These are phyloP conservation scores for Hafferia zeledoni DNA, from an alignment of 2,797 vertebrate species.

Conservation along the genomic window DNA sequence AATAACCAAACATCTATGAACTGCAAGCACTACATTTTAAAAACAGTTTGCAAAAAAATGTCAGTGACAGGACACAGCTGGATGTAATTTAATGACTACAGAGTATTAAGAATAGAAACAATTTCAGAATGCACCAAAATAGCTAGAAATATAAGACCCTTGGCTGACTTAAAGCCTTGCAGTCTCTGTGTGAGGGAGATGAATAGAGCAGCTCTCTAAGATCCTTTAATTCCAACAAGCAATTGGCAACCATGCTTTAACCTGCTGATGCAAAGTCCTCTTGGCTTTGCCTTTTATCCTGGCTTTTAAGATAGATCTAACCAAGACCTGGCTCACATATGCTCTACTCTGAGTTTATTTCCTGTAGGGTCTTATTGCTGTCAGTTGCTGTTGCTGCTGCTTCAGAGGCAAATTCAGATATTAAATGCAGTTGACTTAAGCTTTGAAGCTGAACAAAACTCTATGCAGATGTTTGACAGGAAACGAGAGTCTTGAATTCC, in stretches of 20 bases:
- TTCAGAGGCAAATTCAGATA: slow-evolving; percentile 46
- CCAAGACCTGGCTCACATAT: slow-evolving; percentile 51
- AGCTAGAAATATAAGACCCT: slow-evolving; percentile 29
- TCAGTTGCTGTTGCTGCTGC: slow-evolving; percentile 11
- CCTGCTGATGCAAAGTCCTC: background rate
- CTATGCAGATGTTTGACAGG: slow-evolving; percentile 33
- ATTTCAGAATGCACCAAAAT: slow-evolving; percentile 45
- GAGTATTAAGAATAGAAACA: slow-evolving; percentile 43
- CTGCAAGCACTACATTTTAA: background rate
- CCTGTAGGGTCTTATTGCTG: slow-evolving; percentile 29
- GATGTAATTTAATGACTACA: slow-evolving; percentile 50
- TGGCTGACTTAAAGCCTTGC: slow-evolving; percentile 14
- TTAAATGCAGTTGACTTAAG: background rate
- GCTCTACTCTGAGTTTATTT: background rate
- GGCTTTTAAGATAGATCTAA: background rate
- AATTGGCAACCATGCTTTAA: background rate
- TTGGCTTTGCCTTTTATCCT: slow-evolving; percentile 37
- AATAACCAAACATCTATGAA: background rate
- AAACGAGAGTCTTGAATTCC: background rate
- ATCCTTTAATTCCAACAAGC: slow-evolving; percentile 9
- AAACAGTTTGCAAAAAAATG: slow-evolving; percentile 15
- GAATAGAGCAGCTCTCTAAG: background rate
- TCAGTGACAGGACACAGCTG: slow-evolving; percentile 40
- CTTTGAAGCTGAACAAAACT: slow-evolving; percentile 63
- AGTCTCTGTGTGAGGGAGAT: background rate